A percentile compares a stretch with the other conserved stretches of the same genome.
These are phyloP conservation scores for Amphipyra tragopoginis DNA, from an alignment of 2,888 invertebrate species.

Conservation along the genomic window DNA sequence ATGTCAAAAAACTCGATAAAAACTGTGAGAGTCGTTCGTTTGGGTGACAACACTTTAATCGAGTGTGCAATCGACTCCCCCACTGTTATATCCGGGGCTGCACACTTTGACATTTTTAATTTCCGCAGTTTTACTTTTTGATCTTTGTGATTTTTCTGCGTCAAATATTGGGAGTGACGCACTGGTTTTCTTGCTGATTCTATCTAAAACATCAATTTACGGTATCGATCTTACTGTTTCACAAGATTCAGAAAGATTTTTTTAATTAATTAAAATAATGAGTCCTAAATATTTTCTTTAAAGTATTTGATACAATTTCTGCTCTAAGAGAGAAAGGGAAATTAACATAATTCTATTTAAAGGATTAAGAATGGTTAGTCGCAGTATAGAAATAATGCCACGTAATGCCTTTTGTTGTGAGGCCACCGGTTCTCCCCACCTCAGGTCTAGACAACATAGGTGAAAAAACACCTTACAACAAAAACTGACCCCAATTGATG, in stretches of 20 bases:
- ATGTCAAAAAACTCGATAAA: constrained; percentile 80
- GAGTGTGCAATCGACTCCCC: constrained; percentile 70
- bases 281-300: too few species aligned
- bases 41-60: constrained; percentile 76
- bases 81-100: constrained; percentile 59
- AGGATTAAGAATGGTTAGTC: constrained; percentile 58
- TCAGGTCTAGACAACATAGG: constrained; percentile 39
- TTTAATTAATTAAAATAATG: too few species aligned
- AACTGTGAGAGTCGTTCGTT: constrained; percentile 77
- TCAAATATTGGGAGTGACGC: background rate
- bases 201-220: background rate
- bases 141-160: constrained; percentile 5
- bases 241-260: background rate
- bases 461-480: constrained; percentile 57
- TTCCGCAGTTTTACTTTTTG: constrained; percentile 43
- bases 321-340: constrained; percentile 20
- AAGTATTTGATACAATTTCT: background rate
- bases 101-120: constrained; percentile 59
- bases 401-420: constrained; percentile 64
- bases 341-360: constrained; percentile 9
- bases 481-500: constrained; percentile 60
- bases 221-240: background rate
- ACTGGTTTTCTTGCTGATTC: background rate
- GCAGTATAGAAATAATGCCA: constrained; percentile 66
- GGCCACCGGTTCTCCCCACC: constrained; percentile 41